Base-by-base conservation (phyloP, 2,888 invertebrate species). In the Trisateles emortualis region DNA sequence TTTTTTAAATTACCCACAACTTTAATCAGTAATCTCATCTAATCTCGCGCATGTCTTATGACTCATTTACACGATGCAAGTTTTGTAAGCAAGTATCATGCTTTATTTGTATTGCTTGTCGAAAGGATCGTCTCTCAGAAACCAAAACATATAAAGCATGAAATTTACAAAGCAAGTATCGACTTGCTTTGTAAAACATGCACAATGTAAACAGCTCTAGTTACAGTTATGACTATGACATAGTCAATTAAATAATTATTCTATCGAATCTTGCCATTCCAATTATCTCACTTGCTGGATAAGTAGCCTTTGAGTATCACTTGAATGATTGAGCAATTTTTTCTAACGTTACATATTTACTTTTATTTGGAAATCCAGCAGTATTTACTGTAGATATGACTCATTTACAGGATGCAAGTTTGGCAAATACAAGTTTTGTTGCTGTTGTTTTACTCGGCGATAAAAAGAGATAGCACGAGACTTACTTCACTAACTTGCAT, bases 301-400 rank as follows among this genome's bases (percentile, higher is more conserved):
- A 32, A 13, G 11, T n/a, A 36, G 49, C 17, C 38, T 14, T 29
- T 32, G 38, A 40, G 24, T 39, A 36, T 42, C 38, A 47, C 35
- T 52, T 55, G 24, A 2, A 38, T 40, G 51, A 51, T 70, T 77
- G 68, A 76, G 76, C 74, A 74, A 64, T 60, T 66, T 60, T 49
- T 51, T 52, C 49, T 54, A 59, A 35, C 44, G 35, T 41, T 39
- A 35, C n/a, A n/a, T n/a, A n/a, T n/a, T n/a, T n/a, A n/a, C n/a
- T n/a, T n/a, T n/a, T n/a, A n/a, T n/a, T n/a, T n/a, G n/a, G n/a
- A n/a, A n/a, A n/a, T n/a, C n/a, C n/a, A n/a, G n/a, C n/a, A n/a
- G n/a, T 45, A 41, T 43, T 52, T 46, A 43, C 35, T 29, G 29
- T 48, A n/a, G 14, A 3, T 3, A 3, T 3, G 3, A 5, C 19